A percentile compares a stretch with the other conserved stretches of the same genome.
phyloP scores from a whole-genome alignment of 2,113 vertebrate species.

The Halichoeres trimaculatus region DNA sequence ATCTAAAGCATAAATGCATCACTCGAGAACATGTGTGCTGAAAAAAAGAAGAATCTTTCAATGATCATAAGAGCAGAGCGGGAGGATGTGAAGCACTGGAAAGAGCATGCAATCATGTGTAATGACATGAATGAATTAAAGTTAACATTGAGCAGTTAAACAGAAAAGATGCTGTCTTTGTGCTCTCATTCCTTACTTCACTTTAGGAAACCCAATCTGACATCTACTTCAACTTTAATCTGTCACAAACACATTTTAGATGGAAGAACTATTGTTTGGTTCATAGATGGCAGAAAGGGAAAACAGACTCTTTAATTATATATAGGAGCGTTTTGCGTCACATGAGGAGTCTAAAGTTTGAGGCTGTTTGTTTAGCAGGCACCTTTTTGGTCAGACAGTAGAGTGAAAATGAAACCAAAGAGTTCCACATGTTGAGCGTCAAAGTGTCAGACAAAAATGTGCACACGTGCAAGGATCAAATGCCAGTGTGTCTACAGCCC shows the following conservation, averaged over 20 bases:
- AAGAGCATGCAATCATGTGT: neutral
- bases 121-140: neutral
- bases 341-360: neutral
- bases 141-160: constrained; percentile 1
- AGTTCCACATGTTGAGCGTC: constrained; percentile 41
- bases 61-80: constrained; percentile 1
- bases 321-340: neutral
- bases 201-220: constrained; percentile 7
- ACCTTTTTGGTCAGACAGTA: constrained; percentile 22
- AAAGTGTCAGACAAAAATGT: constrained; percentile 46
- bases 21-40: neutral
- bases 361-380: constrained; percentile 26
- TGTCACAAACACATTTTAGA: constrained; percentile 27
- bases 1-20: neutral
- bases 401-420: constrained; percentile 4
- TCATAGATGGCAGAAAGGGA: constrained; percentile 34
- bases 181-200: neutral
- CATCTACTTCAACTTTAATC: constrained; percentile 20
- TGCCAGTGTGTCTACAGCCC: constrained; percentile 12
- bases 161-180: neutral
- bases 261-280: constrained; percentile 36
- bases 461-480: constrained; percentile 23
- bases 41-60: neutral
- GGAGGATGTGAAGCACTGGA: constrained; percentile 2
- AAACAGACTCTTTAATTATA: constrained; percentile 3